These are phyloP conservation scores for Pseudobourletiella spinata DNA, from an alignment of 1,140 invertebrate species.

Conservation along the genomic window DNA sequence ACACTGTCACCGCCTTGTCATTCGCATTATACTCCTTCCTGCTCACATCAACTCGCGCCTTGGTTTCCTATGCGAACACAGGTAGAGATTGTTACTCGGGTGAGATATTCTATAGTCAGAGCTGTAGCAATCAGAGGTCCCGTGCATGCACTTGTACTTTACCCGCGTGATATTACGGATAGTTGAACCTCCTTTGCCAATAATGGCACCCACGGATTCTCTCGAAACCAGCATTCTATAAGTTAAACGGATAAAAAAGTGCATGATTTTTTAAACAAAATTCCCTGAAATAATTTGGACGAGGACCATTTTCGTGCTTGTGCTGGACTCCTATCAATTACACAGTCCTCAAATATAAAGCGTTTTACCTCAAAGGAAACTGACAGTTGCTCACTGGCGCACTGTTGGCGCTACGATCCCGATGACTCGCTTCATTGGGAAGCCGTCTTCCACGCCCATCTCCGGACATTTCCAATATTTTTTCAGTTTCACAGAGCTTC, in stretches of 20 bases:
- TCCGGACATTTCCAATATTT: neutral
- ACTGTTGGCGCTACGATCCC: neutral
- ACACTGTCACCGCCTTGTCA: slow-evolving; percentile 94
- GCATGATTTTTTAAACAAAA: too few species aligned
- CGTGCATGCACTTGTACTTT: too few species aligned
- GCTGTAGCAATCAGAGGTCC: too few species aligned
- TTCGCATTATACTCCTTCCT: slow-evolving; percentile 25
- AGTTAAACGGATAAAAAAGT: too few species aligned
- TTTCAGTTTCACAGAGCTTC: too few species aligned
- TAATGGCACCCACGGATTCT: slow-evolving; percentile 96
- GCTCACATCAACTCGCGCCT: slow-evolving; percentile 29
- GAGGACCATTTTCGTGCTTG: too few species aligned
- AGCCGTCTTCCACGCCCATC: neutral
- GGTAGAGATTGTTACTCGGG: too few species aligned
- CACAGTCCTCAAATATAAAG: too few species aligned
- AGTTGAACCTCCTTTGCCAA: slow-evolving; percentile 62
- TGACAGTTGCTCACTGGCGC: neutral
- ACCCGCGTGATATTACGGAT: slow-evolving; percentile 29
- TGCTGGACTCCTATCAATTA: too few species aligned
- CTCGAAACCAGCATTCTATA: slow-evolving; percentile 76
- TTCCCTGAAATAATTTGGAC: too few species aligned
- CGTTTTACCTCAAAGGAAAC: neutral
- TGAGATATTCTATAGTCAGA: too few species aligned
- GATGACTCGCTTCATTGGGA: neutral
- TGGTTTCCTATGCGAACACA: slow-evolving; percentile 17